Percentiles rank a stretch among this genome's conserved stretches.
Conservation (phyloP, 2,888 invertebrate species). For the Lasioglossum calceatum region DNA sequence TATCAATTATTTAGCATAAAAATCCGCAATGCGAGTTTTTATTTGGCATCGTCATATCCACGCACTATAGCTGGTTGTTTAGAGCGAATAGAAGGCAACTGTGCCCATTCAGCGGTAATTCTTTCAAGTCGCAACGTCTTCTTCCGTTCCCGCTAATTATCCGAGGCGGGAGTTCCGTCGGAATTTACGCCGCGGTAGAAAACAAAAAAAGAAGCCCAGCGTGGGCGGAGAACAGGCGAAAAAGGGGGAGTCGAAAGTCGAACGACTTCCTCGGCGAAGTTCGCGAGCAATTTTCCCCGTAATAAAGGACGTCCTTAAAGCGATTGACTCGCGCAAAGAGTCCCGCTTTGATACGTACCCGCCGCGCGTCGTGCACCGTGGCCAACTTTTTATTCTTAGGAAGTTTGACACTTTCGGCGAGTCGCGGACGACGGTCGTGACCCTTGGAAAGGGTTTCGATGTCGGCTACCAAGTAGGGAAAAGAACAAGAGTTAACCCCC, state of each 20-base stretch:
- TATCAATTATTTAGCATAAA: neutral
- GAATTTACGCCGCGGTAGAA: slow-evolving; percentile 3
- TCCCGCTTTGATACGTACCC: slow-evolving; percentile 46
- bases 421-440: slow-evolving; percentile 1
- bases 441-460: slow-evolving; percentile 58
- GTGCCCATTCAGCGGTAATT: neutral
- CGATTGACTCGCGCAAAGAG: slow-evolving; percentile 43
- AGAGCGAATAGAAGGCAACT: neutral
- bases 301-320: slow-evolving; percentile 50
- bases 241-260: slow-evolving; percentile 11
- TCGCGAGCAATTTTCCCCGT: slow-evolving; percentile 40
- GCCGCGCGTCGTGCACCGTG: neutral
- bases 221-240: neutral
- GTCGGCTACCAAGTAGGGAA: slow-evolving; percentile 34
- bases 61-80: no score
- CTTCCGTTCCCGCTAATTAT: slow-evolving; percentile 32
- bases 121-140: neutral
- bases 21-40: no score
- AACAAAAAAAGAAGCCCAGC: neutral
- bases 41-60: no score
- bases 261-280: slow-evolving; percentile 39
- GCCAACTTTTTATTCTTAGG: slow-evolving; percentile 41
- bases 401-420: slow-evolving; percentile 57
- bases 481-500: slow-evolving; percentile 1
- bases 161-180: neutral